These are phyloP conservation scores for Unio pictorum DNA, from an alignment of 2,888 invertebrate genomes.

Conservation along the genomic window DNA sequence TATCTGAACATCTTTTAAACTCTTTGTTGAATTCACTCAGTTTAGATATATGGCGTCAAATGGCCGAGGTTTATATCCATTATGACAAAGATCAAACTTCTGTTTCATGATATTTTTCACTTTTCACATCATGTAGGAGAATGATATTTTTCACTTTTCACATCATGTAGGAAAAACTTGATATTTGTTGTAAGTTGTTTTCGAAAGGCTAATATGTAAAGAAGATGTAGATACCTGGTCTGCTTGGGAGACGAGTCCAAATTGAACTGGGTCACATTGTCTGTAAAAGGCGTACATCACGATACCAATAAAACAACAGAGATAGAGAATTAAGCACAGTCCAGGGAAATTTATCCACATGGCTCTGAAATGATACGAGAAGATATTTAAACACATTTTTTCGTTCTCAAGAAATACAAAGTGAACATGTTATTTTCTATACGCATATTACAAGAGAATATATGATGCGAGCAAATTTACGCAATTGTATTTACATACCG, in stretches of 20 bases:
- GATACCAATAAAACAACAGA: conserved; percentile 90
- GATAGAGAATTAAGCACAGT: conserved; percentile 84
- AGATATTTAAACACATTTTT: not conserved
- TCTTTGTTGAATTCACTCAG: too few species aligned
- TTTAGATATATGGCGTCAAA: too few species aligned
- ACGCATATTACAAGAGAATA: too few species aligned
- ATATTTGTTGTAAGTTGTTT: too few species aligned
- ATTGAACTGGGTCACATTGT: conserved; percentile 87
- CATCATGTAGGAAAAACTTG: too few species aligned
- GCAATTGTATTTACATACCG: conserved; percentile 1
- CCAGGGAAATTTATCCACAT: conserved; percentile 83
- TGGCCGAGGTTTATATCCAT: too few species aligned
- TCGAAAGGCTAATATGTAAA: too few species aligned
- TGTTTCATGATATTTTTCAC: too few species aligned
- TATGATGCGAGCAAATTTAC: not conserved
- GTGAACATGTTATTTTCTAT: not conserved
- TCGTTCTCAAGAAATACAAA: not conserved
- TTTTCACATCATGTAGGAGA: too few species aligned
- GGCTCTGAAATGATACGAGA: conserved; percentile 75
- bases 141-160: too few species aligned
- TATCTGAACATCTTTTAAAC: too few species aligned
- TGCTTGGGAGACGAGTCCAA: conserved; percentile 74
- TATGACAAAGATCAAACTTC: too few species aligned
- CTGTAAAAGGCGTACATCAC: conserved; percentile 86
- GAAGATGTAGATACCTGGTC: conserved; percentile 71